Evolutionary conservation across 92 coral and sea anemone genomes (phyloP).

Genomic region (Zoanthus solanderi): DNA sequence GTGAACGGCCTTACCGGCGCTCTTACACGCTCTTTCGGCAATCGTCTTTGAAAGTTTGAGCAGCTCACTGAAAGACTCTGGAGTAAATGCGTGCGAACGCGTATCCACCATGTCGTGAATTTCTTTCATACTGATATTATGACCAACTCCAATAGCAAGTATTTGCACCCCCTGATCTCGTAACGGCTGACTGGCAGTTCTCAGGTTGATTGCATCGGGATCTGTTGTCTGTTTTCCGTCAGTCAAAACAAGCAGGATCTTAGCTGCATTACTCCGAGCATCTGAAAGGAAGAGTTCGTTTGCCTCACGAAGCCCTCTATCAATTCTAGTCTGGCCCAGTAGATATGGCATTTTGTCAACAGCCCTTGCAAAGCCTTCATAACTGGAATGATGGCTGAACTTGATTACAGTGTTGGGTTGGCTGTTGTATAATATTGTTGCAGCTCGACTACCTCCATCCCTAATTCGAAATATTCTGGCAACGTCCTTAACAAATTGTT

Average conservation of each 20-base stretch:
- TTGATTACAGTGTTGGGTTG: conserved; percentile 58
- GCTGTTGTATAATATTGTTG: conserved; percentile 74
- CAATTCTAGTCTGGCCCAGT: conserved; percentile 77
- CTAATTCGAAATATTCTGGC: conserved; percentile 75
- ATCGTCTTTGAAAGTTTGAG: conserved; percentile 76
- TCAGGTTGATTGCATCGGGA: conserved; percentile 69
- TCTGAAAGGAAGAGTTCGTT: conserved; percentile 17
- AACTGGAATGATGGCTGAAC: conserved; percentile 62
- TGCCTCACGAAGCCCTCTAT: conserved; percentile 67
- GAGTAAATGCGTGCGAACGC: conserved; percentile 74
- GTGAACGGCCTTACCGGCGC: conserved; percentile 9
- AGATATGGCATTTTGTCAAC: conserved; percentile 69
- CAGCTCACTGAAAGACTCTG: conserved; percentile 70
- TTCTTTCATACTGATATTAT: conserved; percentile 49
- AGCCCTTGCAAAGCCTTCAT: conserved; percentile 69
- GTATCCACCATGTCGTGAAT: conserved; percentile 64
- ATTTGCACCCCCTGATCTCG: conserved; percentile 76
- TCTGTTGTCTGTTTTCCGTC: conserved; percentile 80
- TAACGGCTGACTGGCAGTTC: conserved; percentile 75
- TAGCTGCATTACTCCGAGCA: conserved; percentile 14
- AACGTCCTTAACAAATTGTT: conserved; percentile 79
- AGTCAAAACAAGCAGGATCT: conserved; percentile 71
- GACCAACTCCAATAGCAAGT: conserved; percentile 78
- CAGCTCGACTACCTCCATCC: conserved; percentile 70
- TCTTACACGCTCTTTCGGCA: conserved; percentile 75